phyloP scores from a whole-genome alignment of 2,113 vertebrate species.

The Tringa solitaria region DNA sequence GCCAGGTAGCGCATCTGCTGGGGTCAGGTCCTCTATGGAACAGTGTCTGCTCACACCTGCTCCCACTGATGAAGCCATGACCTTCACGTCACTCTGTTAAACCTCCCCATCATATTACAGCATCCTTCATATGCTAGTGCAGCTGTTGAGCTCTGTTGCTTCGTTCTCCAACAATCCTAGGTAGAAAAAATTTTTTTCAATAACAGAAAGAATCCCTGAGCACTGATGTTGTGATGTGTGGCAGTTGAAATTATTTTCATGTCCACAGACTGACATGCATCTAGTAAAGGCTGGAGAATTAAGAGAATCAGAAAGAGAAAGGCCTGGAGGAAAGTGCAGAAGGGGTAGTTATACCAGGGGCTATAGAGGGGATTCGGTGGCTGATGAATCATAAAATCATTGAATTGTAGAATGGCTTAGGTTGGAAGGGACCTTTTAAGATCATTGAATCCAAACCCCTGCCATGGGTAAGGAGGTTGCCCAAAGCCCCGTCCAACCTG shows the following conservation, averaged over 20 bases:
- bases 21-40: neutral
- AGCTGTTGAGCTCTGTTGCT: neutral
- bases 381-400: neutral
- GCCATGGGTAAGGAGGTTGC: neutral
- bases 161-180: neutral
- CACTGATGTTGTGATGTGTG: neutral
- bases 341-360: neutral
- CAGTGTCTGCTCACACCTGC: neutral
- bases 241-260: neutral
- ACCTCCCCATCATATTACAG: neutral
- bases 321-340: neutral
- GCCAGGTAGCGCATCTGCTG: accelerated
- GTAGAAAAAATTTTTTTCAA: neutral
- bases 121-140: neutral
- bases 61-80: neutral
- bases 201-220: neutral
- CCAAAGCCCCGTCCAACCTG: neutral
- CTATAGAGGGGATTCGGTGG: neutral
- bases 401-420: neutral
- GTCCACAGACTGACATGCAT: neutral
- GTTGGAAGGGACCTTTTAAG: neutral
- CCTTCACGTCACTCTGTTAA: neutral
- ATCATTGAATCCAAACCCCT: too few species aligned
- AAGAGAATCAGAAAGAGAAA: neutral
- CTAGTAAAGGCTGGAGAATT: neutral